Base-by-base conservation (phyloP, 1,140 invertebrate genomes). In the Lucilia sericata region DNA sequence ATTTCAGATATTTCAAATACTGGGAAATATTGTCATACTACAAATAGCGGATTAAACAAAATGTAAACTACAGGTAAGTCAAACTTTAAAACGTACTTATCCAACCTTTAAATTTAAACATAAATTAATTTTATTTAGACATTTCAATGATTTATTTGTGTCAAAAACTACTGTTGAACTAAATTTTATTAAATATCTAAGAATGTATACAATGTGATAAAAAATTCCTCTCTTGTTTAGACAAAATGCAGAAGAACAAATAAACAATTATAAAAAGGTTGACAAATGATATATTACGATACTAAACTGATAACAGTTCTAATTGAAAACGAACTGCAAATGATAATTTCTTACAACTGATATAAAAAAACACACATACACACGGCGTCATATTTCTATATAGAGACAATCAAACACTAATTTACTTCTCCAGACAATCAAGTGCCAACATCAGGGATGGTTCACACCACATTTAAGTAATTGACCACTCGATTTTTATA, bases 101-200 rank as follows among this genome's bases (percentile, higher is more conserved):
- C 47, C 76, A 80, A 80, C 76, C 76, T 51, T 80, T 49, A 80
- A 80, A 49, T 80, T 80, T 80, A 25, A 14, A 42, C 76, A 80
- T 80, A 80, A 80, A 80, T 80, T 80, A 80, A 21, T 49, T 42
- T 80, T 25, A 47, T 80, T 49, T 80, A 21, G 42, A 80, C 76
- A 25, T 19, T 49, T 80, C 42, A 80, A 80, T 80, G 76, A 80
- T 80, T 80, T 80, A 80, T 80, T 80, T 80, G 76, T 80, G 76
- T 80, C 76, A 51, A 49, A 80, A 49, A 49, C n/a, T 80, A 49
- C 12, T 80, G 76, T 25, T 21, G 17, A 49, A 49, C 76, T 49
- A 25, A 80, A 19, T 80, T 80, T 80, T 80, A 49, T 47, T 51
- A 25, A 21, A 49, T 49, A 80, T 9, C n/a, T 21, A 51, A 8